Evolutionary conservation across 2,113 vertebrate species (phyloP).

Genomic region (Acrocephalus kingi): DNA sequence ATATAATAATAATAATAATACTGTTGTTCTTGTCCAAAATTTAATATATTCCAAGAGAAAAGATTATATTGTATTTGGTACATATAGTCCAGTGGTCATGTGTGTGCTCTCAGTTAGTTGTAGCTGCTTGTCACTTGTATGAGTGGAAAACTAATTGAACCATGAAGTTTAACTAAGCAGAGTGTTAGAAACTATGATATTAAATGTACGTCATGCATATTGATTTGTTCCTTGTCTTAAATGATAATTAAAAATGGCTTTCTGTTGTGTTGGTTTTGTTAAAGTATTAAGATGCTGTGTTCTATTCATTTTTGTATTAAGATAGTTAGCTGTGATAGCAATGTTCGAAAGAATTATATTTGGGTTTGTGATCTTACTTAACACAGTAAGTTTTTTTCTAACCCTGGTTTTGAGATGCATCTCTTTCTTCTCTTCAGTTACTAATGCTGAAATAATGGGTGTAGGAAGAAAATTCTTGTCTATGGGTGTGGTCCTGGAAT

Average conservation of each 20-base stretch:
- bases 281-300: not conserved
- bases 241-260: not conserved
- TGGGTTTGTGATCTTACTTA: not conserved
- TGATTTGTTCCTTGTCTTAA: not conserved
- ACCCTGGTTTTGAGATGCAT: not conserved
- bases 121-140: fast-evolving
- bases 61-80: not conserved
- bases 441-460: not conserved
- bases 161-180: not conserved
- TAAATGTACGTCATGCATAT: not conserved
- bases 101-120: not conserved
- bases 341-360: not conserved
- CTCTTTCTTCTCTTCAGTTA: not conserved
- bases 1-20: not conserved
- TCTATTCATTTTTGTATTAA: not conserved
- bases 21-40: not conserved
- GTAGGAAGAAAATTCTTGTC: not conserved
- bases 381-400: not conserved
- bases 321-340: not conserved
- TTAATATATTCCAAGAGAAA: not conserved
- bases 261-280: not conserved
- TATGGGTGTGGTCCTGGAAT: not conserved
- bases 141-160: not conserved
- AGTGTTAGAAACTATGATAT: not conserved
- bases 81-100: not conserved